These are phyloP conservation scores for Druon quercuslanigerum DNA, from an alignment of 1,140 invertebrate species.

Conservation along the genomic window DNA sequence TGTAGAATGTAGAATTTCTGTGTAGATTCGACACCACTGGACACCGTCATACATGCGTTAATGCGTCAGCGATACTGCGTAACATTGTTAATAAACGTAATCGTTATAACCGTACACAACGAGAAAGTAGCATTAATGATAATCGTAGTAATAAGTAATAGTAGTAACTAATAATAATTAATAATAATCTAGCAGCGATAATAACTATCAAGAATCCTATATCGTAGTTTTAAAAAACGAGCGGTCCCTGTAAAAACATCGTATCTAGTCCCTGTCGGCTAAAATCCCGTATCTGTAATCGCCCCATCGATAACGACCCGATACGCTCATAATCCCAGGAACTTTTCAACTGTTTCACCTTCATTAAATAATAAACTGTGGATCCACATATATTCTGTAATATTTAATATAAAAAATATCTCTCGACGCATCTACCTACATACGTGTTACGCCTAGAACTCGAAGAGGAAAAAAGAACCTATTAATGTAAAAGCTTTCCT, in stretches of 20 bases:
- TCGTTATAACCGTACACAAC: conserved; percentile 35
- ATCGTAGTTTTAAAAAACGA: neutral
- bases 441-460: conserved; percentile 34
- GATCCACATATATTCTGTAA: conserved; percentile 38
- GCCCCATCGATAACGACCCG: conserved; percentile 7
- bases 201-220: conserved; percentile 41
- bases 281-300: neutral
- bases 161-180: conserved; percentile 43
- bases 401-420: conserved; percentile 59
- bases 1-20: neutral
- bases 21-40: conserved; percentile 53
- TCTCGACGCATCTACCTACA: conserved; percentile 50
- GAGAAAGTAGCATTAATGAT: conserved; percentile 41
- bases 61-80: conserved; percentile 33
- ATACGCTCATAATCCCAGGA: conserved; percentile 13
- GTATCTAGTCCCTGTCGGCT: conserved; percentile 22
- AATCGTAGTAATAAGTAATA: conserved; percentile 44
- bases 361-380: conserved; percentile 20
- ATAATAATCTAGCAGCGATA: conserved; percentile 37
- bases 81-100: conserved; percentile 51
- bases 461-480: conserved; percentile 37
- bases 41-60: conserved; percentile 47
- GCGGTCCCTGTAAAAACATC: conserved; percentile 16
- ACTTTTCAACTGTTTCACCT: conserved; percentile 14
- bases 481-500: conserved; percentile 5